phyloP scores from a whole-genome alignment of 2,113 vertebrate species.

The Callopanchax toddi region DNA sequence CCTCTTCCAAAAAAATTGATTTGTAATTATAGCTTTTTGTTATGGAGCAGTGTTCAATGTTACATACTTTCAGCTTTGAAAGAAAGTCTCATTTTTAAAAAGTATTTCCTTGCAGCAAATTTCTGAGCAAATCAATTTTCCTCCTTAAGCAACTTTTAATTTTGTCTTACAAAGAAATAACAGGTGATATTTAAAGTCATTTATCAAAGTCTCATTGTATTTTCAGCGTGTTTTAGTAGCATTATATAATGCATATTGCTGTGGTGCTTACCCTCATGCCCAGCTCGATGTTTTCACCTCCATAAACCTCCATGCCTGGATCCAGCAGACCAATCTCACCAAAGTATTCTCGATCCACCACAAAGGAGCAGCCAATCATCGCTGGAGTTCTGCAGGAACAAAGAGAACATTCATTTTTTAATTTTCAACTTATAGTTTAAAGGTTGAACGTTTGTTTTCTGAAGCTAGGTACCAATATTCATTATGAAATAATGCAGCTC shows the following conservation, averaged over 20 bases:
- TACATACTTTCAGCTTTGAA: slow-evolving; percentile 7
- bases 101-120: slow-evolving; percentile 29
- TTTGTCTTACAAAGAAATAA: slow-evolving; percentile 10
- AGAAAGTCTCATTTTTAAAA: slow-evolving; percentile 40
- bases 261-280: slow-evolving; percentile 92
- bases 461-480: too few relatives aligned
- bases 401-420: neutral
- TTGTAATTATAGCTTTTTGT: slow-evolving; percentile 53
- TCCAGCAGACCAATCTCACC: slow-evolving; percentile 95
- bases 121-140: slow-evolving; percentile 2
- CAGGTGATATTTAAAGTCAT: slow-evolving; percentile 4
- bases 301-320: slow-evolving; percentile 98
- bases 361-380: slow-evolving; percentile 98
- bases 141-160: slow-evolving; percentile 15
- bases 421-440: too few relatives aligned
- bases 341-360: slow-evolving; percentile 96
- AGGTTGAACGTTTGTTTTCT: too few relatives aligned
- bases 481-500: too few relatives aligned
- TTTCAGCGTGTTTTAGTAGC: slow-evolving; percentile 1
- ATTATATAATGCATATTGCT: too few relatives aligned
- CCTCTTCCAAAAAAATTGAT: slow-evolving; percentile 20
- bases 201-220: slow-evolving; percentile 4
- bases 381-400: slow-evolving; percentile 88
- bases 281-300: slow-evolving; percentile 96
- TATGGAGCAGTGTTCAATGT: slow-evolving; percentile 8